Base-by-base conservation (phyloP, 2,888 invertebrate genomes). In the Xestoiulus laeticollis region DNA sequence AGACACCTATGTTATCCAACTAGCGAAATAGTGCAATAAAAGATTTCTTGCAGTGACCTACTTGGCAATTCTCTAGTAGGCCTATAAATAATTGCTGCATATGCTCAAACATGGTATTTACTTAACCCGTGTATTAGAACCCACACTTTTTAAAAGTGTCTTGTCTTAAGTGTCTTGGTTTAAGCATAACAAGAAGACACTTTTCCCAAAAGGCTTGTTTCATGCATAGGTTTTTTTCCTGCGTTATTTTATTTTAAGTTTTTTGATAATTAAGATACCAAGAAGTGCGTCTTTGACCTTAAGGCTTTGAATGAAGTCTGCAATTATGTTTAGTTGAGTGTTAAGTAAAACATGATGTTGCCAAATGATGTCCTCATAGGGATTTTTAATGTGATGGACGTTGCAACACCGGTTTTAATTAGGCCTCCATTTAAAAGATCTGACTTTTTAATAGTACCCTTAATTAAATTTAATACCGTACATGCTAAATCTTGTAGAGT, bases 321-420 rank as follows among this genome's bases (percentile, higher is more conserved):
- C 78, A 78, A 78, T 68, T 22, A 78, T 26, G 30, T 78, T 30
- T 30, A 1, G 78, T 30, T 30, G 30, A 14, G 10, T 26, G 30
- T 78, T 78, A 30, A 59, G 59, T 78, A 78, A 26, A 0, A 30
- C 12, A 26, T 6, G 12, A 78, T 78, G 78, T 78, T 78, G 78
- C 78, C 78, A 78, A 78, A 78, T 26, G 26, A 30, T 78, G 14
- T 30, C 10, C 30, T 30, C 10, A 68, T 12, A 26, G 68, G 26
- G 68, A 68, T 78, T 78, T 38, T 78, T 30, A 78, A 78, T 30
- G 78, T 26, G 30, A 78, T 78, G 78, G 78, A 78, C 78, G 30
- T 78, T 14, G 78, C 30, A 78, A 78, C 78, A 30, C 30, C 8
- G 78, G 26, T 26, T 78, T 78, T 78, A 78, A 78, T 78, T 78